Evolutionary conservation across 53 echinoderm and acorn worm species (phyloP), one percentile per base, ranked within the genome.

Genomic region (Temnopleurus reevesii): DNA sequence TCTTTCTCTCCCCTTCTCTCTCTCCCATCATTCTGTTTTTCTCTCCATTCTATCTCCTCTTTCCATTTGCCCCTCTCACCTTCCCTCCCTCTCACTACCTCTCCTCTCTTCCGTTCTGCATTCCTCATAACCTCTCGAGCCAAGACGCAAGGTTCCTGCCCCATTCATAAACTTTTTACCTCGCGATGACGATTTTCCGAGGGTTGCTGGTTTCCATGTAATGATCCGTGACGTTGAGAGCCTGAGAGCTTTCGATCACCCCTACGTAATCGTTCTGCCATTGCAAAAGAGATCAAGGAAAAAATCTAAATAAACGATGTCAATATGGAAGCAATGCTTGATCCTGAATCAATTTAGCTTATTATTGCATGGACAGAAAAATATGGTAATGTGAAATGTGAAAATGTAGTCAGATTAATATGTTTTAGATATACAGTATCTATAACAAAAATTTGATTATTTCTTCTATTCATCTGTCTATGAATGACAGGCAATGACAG

Each of bases 81-180:
- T 13, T 21, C 24, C 12, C 77, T 89, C 77, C 36, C 3, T 76
- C 89, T 63, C 15, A 24, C 24, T 64, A 65, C 12, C 27, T 21
- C 27, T 66, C 89, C 24, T 24, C 55, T 54, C 57, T 89, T 27
- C 27, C 8, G n/a, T 6, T 7, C 58, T 26, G 27, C 27, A 58
- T 58, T 63, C 34, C 17, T 17, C 63, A 38, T 71, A 41, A n/a
- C 2, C 8, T 38, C 19, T n/a, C n/a, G n/a, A 38, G 71, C 71
- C 71, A 71, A 71, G 43, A 38, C 3, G 41, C 71, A 71, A 71
- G 71, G 71, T 49, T 47, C 30, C 29, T 79, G 79, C 49, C 49
- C 79, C 79, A 79, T 79, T 79, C 79, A 79, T 79, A 76, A 76
- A 79, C 49, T 79, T 18, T 43, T 49, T 79, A 26, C 79, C 46